Evolutionary conservation across 2,888 invertebrate genomes (phyloP), one percentile per base, ranked within the genome.

Genomic region (Isoperla grammatica): DNA sequence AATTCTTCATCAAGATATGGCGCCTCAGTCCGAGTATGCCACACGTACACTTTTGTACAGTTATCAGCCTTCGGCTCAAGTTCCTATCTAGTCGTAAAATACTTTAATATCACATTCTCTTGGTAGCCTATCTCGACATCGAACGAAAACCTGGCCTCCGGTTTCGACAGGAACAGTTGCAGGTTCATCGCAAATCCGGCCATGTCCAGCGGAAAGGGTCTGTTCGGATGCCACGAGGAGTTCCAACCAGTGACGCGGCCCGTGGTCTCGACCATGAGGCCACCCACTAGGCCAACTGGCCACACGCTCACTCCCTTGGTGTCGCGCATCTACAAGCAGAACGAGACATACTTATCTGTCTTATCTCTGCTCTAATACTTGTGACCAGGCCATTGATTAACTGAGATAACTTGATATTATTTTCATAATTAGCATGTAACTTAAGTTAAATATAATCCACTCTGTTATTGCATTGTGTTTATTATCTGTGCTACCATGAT

Each of bases 171-270:
- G 48, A 95, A 79, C 58, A 91, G 75, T 15, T 85, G 83, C 1
- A 90, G 76, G 71, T 91, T 92, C 40, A 95, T 86, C 6, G 90
- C 95, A 71, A 96, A 97, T 0, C 94, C 96, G 0, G 98, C 98
- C 98, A 99, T 99, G 71, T 99, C 98, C 39, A 96, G 85, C 0
- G 98, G 95, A 78, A 97, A 99, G 0, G 90, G 88, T 62, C 98
- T 79, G 67, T 92, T 86, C 0, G 95, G 89, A 69, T 89, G 88
- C 92, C 95, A 98, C 1, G 85, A 88, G 0, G 88, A 86, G 67
- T 81, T 82, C 73, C 83, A 89, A 11, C 83, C 82, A 11, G 73
- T 73, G 3, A 87, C 82, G 69, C 78, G 79, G 39, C 79, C 81
- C 53, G 76, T 85, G 62, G 79, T 74, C 74, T 99, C 98, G 0